Percentiles rank a stretch among this genome's conserved stretches.
These are phyloP conservation scores for Hypanus sabinus DNA, from an alignment of 2,113 vertebrate species.

Conservation along the genomic window DNA sequence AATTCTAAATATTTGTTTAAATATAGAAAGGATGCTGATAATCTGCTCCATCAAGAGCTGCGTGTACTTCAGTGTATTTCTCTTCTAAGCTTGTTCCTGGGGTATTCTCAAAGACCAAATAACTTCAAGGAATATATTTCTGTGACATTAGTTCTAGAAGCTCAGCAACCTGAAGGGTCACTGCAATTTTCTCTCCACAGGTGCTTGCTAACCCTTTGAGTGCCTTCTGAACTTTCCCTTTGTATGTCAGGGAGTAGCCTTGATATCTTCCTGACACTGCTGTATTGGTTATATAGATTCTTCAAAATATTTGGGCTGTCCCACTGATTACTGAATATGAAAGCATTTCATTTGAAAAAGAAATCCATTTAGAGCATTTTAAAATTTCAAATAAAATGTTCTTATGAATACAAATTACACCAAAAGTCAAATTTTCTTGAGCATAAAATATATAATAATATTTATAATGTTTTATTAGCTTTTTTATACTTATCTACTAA, in stretches of 20 bases:
- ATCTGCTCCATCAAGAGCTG: background rate
- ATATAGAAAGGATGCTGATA: background rate
- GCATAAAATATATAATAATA: background rate
- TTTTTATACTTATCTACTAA: background rate
- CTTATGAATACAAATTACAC: background rate
- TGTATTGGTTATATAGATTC: background rate
- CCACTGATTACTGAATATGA: background rate
- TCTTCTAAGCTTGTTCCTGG: background rate
- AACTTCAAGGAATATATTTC: too few relatives aligned
- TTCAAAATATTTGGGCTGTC: background rate
- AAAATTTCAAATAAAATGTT: background rate
- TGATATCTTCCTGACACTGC: background rate
- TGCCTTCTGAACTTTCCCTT: too few relatives aligned
- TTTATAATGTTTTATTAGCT: background rate
- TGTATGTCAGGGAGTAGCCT: background rate
- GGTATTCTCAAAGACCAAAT: background rate
- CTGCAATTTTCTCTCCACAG: too few relatives aligned
- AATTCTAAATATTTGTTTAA: background rate
- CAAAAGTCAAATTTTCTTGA: background rate
- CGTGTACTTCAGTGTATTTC: background rate
- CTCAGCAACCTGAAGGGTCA: too few relatives aligned
- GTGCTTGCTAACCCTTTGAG: too few relatives aligned
- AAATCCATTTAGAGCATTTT: background rate
- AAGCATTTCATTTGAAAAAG: background rate
- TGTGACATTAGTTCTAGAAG: too few relatives aligned